phyloP scores from a whole-genome alignment of 2,888 invertebrate species.

The Eugnorisma glareosa region DNA sequence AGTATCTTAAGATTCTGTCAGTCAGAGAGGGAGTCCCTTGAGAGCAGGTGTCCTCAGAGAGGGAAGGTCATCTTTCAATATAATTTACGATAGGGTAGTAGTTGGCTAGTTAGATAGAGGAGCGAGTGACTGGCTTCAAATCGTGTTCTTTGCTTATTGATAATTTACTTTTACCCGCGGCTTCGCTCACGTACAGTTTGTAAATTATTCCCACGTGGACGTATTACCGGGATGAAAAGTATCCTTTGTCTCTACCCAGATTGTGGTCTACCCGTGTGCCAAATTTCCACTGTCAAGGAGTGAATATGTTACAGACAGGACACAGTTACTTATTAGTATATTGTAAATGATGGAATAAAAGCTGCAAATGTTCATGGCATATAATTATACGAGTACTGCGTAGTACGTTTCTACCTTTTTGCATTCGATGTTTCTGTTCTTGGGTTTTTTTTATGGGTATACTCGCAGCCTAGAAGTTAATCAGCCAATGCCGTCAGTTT shows the following conservation, averaged over 20 bases:
- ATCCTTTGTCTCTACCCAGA: background rate
- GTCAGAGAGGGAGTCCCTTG: background rate
- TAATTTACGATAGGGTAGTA: conserved; percentile 6
- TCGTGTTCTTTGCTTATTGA: no score
- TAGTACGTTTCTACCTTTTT: background rate
- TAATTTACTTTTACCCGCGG: no score
- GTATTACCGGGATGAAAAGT: no score
- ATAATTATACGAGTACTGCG: background rate
- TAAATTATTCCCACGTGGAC: no score
- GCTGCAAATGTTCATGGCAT: background rate
- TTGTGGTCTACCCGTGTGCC: background rate
- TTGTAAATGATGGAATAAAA: no score
- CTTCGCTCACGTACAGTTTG: no score
- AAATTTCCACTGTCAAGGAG: background rate
- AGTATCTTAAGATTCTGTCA: conserved; percentile 49
- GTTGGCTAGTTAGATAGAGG: background rate
- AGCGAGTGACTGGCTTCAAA: no score
- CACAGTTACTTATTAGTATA: background rate
- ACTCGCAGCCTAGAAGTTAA: background rate
- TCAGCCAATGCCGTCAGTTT: background rate
- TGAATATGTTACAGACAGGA: background rate
- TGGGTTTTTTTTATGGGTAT: background rate
- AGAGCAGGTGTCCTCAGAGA: conserved; percentile 25
- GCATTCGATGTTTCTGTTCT: background rate
- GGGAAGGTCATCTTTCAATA: background rate